phyloP scores from a whole-genome alignment of 2,888 invertebrate species.

The Drosophila mimica region DNA sequence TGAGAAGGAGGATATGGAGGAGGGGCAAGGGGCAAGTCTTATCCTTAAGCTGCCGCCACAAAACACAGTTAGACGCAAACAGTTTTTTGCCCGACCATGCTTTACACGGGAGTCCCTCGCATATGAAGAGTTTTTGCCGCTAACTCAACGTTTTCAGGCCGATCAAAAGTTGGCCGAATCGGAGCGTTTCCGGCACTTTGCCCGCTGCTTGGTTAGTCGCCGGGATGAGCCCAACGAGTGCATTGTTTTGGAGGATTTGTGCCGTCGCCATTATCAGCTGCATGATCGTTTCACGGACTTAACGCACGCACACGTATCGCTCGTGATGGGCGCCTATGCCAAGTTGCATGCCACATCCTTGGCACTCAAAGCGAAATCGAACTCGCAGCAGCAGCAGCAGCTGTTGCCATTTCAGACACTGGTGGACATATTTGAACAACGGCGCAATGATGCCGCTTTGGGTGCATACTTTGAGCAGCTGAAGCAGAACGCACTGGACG shows the following conservation, averaged over 20 bases:
- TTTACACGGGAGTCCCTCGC: slow-evolving; percentile 79
- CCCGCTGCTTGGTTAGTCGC: slow-evolving; percentile 61
- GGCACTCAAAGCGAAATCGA: slow-evolving; percentile 76
- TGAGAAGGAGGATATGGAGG: background rate
- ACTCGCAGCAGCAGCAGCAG: slow-evolving; percentile 65
- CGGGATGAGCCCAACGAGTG: slow-evolving; percentile 84
- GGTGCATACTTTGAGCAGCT: slow-evolving; percentile 69
- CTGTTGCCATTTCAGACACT: slow-evolving; percentile 62
- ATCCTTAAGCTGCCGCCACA: slow-evolving; percentile 82
- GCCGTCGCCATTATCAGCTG: slow-evolving; percentile 84
- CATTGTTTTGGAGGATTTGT: slow-evolving; percentile 86
- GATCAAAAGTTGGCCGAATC: slow-evolving; percentile 51
- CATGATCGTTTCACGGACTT: slow-evolving; percentile 84
- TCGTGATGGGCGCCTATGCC: slow-evolving; percentile 85
- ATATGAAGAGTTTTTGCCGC: slow-evolving; percentile 80
- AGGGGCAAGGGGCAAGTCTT: slow-evolving; percentile 34
- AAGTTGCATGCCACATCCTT: slow-evolving; percentile 86
- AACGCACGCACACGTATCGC: slow-evolving; percentile 81
- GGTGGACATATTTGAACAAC: slow-evolving; percentile 73
- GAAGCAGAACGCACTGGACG: slow-evolving; percentile 61
- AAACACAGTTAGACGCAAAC: slow-evolving; percentile 74
- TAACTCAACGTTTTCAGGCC: slow-evolving; percentile 70
- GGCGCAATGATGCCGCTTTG: slow-evolving; percentile 61
- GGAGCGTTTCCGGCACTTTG: slow-evolving; percentile 72
- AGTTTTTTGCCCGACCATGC: slow-evolving; percentile 78